These are phyloP conservation scores for Phylloscopus collybita DNA, from an alignment of 2,797 vertebrate genomes.

Conservation along the genomic window DNA sequence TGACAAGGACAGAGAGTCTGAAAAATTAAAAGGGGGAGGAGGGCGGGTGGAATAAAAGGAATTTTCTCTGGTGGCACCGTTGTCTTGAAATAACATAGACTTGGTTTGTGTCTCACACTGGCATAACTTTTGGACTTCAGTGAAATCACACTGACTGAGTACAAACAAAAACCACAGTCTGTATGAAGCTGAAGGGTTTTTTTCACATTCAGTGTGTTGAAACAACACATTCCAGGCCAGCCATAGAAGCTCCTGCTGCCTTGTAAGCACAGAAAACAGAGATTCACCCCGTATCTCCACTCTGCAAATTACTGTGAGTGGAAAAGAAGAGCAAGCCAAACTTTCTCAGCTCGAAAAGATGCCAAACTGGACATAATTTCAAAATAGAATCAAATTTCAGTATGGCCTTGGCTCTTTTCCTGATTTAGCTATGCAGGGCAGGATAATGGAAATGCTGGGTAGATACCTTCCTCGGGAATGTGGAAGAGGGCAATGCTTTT, in stretches of 20 bases:
- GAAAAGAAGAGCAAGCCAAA: not conserved
- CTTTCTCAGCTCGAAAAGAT: not conserved
- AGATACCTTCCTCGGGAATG: slow-evolving; percentile 12
- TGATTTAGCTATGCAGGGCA: not conserved
- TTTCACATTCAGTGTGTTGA: slow-evolving; percentile 48
- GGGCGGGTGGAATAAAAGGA: not conserved
- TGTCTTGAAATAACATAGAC: slow-evolving; percentile 55
- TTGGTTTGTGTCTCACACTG: slow-evolving; percentile 47
- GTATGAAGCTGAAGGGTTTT: slow-evolving; percentile 17
- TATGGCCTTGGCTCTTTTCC: not conserved
- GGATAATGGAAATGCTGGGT: not conserved
- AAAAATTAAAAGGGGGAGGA: not conserved
- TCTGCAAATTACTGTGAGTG: slow-evolving; percentile 11
- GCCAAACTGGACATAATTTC: slow-evolving; percentile 6
- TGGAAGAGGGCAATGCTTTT: slow-evolving; percentile 3
- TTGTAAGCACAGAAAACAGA: slow-evolving; percentile 21
- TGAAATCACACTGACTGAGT: slow-evolving; percentile 58
- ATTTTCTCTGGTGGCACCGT: slow-evolving; percentile 7
- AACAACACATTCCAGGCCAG: slow-evolving; percentile 61
- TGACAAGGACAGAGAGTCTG: not conserved
- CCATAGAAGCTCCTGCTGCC: slow-evolving; percentile 8
- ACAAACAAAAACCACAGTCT: slow-evolving; percentile 56
- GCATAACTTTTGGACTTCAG: slow-evolving; percentile 47
- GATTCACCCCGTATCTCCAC: slow-evolving; percentile 2
- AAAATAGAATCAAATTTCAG: not conserved